Percentiles rank a stretch among this genome's conserved stretches.
Evolutionary conservation across 2,113 vertebrate genomes (phyloP).

Genomic region (Semnornis frantzii): DNA sequence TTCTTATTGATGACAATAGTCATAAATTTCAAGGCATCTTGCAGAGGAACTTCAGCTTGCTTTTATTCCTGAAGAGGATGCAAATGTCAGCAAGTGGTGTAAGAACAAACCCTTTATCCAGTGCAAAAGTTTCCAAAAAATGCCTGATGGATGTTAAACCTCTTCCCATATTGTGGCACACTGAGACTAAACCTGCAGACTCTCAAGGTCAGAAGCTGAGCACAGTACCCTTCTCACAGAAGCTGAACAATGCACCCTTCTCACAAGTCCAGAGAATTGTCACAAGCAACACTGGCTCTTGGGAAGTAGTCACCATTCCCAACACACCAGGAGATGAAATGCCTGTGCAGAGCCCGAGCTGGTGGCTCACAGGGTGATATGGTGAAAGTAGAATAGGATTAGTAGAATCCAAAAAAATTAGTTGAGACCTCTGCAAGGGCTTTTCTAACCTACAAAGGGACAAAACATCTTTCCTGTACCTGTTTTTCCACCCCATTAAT

Average conservation of each 20-base stretch:
- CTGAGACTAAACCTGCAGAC: neutral
- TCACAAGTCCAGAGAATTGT: neutral
- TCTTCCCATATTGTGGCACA: neutral
- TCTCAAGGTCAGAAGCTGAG: neutral
- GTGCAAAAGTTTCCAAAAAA: neutral
- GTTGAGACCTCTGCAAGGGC: neutral
- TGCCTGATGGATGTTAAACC: neutral
- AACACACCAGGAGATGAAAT: neutral
- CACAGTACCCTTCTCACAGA: no score
- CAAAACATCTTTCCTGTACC: neutral
- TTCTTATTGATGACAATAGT: neutral
- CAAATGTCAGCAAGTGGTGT: neutral
- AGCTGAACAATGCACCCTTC: neutral
- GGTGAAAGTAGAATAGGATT: neutral
- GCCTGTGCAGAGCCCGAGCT: accelerated
- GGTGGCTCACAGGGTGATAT: accelerated
- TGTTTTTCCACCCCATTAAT: slow-evolving; percentile 31
- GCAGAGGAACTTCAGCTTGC: neutral
- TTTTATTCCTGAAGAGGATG: neutral
- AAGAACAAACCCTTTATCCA: neutral
- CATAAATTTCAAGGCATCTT: slow-evolving; percentile 18
- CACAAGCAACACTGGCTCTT: accelerated
- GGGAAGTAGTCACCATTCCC: accelerated
- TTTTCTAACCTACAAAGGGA: neutral
- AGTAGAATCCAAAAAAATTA: neutral